Conservation (phyloP, 1,140 invertebrate species). For the Agrypnia vestita region DNA sequence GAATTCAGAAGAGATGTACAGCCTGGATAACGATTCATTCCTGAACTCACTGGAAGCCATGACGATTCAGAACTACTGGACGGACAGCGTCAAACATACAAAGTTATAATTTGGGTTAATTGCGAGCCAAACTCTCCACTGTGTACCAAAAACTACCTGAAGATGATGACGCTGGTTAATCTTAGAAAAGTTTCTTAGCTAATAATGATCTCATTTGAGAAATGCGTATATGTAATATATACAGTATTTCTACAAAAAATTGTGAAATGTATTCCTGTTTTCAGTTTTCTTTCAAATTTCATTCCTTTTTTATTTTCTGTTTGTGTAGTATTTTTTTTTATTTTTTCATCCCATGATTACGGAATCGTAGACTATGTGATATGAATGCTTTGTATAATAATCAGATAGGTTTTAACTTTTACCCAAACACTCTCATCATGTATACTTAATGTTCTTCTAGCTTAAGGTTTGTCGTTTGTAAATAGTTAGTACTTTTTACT, state of each 20-base stretch:
- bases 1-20: slow-evolving; percentile 94
- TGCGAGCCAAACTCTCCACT: background rate
- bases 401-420: background rate
- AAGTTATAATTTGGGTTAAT: slow-evolving; percentile 68
- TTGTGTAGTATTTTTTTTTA: background rate
- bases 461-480: background rate
- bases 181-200: slow-evolving; percentile 22
- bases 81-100: slow-evolving; percentile 92
- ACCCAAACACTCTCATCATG: background rate
- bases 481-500: background rate
- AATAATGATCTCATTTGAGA: slow-evolving; percentile 29
- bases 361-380: too few relatives aligned
- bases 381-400: too few relatives aligned
- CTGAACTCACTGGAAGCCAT: slow-evolving; percentile 92
- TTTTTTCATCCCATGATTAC: background rate
- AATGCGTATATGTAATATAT: background rate
- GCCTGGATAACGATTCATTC: slow-evolving; percentile 93
- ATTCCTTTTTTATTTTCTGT: background rate
- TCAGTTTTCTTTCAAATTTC: background rate
- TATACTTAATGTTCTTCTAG: background rate
- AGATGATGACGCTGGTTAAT: background rate
- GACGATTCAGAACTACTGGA: slow-evolving; percentile 96
- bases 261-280: slow-evolving; percentile 5
- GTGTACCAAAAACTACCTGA: slow-evolving; percentile 34
- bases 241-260: slow-evolving; percentile 14